A percentile compares a stretch with the other conserved stretches of the same genome.
Conservation (phyloP, 2,113 vertebrate species). For the Chiloscyllium plagiosum region DNA sequence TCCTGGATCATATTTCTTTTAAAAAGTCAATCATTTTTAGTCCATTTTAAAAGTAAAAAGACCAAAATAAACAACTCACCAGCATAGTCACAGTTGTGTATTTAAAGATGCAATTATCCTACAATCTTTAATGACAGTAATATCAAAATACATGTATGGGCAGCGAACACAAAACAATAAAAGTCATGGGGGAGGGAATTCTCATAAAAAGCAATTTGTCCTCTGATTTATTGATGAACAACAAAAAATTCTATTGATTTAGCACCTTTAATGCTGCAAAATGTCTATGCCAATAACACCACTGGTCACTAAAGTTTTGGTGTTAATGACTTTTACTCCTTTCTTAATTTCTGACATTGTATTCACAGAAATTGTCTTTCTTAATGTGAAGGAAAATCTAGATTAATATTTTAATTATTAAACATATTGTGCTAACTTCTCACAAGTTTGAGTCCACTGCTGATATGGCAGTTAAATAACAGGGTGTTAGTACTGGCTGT, state of each 20-base stretch:
- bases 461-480: background rate
- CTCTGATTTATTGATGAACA: background rate
- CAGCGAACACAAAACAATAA: background rate
- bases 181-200: background rate
- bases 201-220: background rate
- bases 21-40: background rate
- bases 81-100: background rate
- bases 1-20: background rate
- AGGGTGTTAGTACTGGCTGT: background rate
- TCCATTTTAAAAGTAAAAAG: background rate
- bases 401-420: background rate
- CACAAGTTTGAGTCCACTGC: background rate
- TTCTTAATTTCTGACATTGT: background rate
- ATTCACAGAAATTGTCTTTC: background rate
- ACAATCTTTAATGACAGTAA: background rate
- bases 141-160: background rate
- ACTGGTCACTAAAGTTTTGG: background rate
- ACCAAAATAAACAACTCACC: background rate
- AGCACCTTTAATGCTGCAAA: too few species aligned
- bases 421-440: too few species aligned
- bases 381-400: background rate
- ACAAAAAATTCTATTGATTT: too few species aligned
- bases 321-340: background rate
- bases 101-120: background rate
- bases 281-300: background rate